A percentile compares a stretch with the other conserved stretches of the same genome.
Evolutionary conservation across 2,797 vertebrate genomes (phyloP).

Genomic region (Lagodon rhomboides): DNA sequence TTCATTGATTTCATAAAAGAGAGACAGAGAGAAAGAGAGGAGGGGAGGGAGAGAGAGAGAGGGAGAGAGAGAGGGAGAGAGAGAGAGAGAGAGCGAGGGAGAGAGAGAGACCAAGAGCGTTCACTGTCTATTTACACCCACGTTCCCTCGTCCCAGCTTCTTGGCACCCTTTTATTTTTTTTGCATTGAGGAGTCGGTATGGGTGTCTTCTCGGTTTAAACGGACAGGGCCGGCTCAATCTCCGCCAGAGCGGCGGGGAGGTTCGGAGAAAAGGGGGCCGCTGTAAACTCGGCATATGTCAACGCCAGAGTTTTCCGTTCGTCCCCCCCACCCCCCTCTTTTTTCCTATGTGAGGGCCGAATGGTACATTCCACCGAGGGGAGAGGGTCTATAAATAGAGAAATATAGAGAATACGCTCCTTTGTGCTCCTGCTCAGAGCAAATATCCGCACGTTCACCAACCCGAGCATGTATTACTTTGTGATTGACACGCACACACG

Average conservation of each 20-base stretch:
- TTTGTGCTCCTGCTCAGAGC: conserved; percentile 83
- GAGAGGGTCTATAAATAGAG: conserved; percentile 88
- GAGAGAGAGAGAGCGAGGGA: conserved; percentile 54
- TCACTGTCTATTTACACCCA: conserved; percentile 89
- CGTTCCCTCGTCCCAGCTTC: conserved; percentile 86
- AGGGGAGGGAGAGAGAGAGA: conserved; percentile 15
- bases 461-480: conserved; percentile 18
- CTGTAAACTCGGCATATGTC: conserved; percentile 60
- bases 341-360: conserved; percentile 38
- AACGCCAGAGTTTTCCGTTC: conserved; percentile 38
- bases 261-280: conserved; percentile 69
- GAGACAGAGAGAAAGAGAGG: conserved; percentile 70
- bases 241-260: conserved; percentile 86
- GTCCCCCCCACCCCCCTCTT: conserved; percentile 44
- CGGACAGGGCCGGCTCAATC: conserved; percentile 92
- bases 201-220: conserved; percentile 99
- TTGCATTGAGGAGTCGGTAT: conserved; percentile 95
- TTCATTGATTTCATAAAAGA: conserved; percentile 86
- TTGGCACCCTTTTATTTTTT: conserved; percentile 92
- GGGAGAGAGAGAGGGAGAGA: conserved; percentile 47
- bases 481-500: conserved; percentile 27
- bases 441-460: conserved; percentile 56
- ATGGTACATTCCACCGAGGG: conserved; percentile 84
- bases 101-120: conserved; percentile 80
- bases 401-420: conserved; percentile 84